Evolutionary conservation across 1,140 invertebrate species (phyloP), one percentile per base, ranked within the genome.

Genomic region (Onthophagus taurus): DNA sequence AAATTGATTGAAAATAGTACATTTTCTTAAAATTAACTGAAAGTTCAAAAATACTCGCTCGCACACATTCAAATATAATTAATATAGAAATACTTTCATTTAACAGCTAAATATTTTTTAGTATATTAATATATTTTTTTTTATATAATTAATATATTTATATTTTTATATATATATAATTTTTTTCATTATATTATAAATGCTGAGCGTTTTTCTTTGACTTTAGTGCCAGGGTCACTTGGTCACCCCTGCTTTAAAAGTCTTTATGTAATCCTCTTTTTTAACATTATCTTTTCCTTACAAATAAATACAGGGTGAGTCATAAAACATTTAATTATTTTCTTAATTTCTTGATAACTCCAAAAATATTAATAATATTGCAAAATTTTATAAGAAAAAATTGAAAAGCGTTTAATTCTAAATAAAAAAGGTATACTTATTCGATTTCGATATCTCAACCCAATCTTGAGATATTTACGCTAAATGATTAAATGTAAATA

Each of bases 81-180:
- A 52, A 58, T 52, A 62, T 59, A 62, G 54, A 62, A 58, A 59
- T 59, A 58, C 47, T 57, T 58, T 60, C 47, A 62, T 58, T 59
- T 41, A 41, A 41, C 38, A 41, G 38, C 38, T 41, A 41, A 38
- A 41, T 41, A 41, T 41, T 41, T 23, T 41, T 41, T 41, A 41
- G 23, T 29, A 41, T 41, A 41, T 41, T 26, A 6, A 8, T 26
- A 23, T 37, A 62, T n/a, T n/a, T n/a, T 54, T 57, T 60, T 50
- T 49, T 55, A 48, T 61, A 57, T 55, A 53, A 44, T 47, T 50
- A 51, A 53, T 52, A 49, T 31, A 52, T 50, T 56, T 53, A 55
- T 49, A 54, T 57, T 57, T 51, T 52, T 53, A 46, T 33, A 43
- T 29, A 23, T 54, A 53, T 54, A 54, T 50, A 41, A 44, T 54